These are phyloP conservation scores for Ciconia nigra DNA, from an alignment of 2,797 vertebrate genomes.

Conservation along the genomic window DNA sequence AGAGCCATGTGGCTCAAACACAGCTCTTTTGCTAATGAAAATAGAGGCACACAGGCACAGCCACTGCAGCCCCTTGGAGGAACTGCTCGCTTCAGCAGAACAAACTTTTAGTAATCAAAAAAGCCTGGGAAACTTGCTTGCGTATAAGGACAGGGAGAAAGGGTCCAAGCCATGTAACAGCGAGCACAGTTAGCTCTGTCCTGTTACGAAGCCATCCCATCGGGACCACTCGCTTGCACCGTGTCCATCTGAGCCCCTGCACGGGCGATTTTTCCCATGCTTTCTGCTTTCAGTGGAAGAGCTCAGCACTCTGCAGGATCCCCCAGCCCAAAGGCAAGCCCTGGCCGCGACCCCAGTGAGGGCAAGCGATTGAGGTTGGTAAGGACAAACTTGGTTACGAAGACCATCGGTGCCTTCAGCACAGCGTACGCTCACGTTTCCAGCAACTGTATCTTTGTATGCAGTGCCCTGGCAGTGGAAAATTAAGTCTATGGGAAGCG, in stretches of 20 bases:
- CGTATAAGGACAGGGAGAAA: fast-evolving
- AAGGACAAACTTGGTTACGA: background rate
- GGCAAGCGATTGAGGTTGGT: background rate
- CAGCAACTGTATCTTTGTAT: background rate
- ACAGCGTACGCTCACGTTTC: background rate
- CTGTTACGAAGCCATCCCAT: background rate
- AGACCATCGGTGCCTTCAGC: background rate
- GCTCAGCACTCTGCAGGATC: background rate
- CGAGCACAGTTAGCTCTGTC: background rate
- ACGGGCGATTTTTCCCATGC: fast-evolving
- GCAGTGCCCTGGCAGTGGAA: background rate
- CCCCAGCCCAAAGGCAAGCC: background rate
- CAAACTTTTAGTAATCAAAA: background rate
- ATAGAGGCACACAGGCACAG: background rate
- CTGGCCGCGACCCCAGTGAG: background rate
- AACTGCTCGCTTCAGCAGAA: background rate
- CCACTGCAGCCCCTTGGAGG: background rate
- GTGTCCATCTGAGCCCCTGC: background rate
- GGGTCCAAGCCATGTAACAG: background rate
- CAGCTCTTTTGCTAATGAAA: background rate
- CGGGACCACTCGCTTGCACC: background rate
- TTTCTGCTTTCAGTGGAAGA: background rate
- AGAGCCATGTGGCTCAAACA: background rate
- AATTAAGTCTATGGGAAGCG: background rate
- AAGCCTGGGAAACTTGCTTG: background rate